These are phyloP conservation scores for Chlorops oryzae DNA, from an alignment of 1,140 invertebrate species.

Conservation along the genomic window DNA sequence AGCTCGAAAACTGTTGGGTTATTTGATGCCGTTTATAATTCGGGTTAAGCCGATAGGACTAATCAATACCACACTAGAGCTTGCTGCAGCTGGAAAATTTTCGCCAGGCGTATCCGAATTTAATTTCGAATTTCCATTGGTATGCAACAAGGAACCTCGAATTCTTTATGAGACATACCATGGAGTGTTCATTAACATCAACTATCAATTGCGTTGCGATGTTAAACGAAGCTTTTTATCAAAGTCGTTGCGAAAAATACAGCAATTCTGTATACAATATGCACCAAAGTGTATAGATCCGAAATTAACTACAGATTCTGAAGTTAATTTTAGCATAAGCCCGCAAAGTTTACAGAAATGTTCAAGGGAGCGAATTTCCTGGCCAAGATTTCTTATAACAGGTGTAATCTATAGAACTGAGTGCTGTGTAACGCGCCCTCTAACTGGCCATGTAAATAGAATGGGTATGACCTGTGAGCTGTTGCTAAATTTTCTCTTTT, in stretches of 20 bases:
- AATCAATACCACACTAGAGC: conserved; percentile 70
- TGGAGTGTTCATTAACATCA: conserved; percentile 93
- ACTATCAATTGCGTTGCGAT: conserved; percentile 82
- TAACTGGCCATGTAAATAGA: conserved; percentile 73
- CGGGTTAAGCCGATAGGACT: conserved; percentile 78
- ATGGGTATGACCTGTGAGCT: too few relatives aligned
- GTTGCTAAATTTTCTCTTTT: too few relatives aligned
- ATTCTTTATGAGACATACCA: conserved; percentile 92
- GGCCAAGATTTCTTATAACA: conserved; percentile 77
- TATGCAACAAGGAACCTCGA: conserved; percentile 56
- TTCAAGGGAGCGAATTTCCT: conserved; percentile 57
- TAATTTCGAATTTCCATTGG: conserved; percentile 87
- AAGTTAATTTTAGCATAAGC: conserved; percentile 73
- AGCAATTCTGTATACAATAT: conserved; percentile 91
- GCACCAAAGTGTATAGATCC: conserved; percentile 47
- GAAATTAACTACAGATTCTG: conserved; percentile 8
- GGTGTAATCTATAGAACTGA: conserved; percentile 76
- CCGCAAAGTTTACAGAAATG: conserved; percentile 72
- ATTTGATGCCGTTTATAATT: conserved; percentile 88
- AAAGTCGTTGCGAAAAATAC: conserved; percentile 76
- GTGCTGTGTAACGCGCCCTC: conserved; percentile 77
- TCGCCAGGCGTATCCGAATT: conserved; percentile 83
- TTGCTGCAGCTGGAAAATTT: conserved; percentile 78
- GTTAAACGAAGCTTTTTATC: conserved; percentile 85
- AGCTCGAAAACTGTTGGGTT: conserved; percentile 92